phyloP scores from a whole-genome alignment of 1,140 invertebrate species.

The Eupristina koningsbergeri region DNA sequence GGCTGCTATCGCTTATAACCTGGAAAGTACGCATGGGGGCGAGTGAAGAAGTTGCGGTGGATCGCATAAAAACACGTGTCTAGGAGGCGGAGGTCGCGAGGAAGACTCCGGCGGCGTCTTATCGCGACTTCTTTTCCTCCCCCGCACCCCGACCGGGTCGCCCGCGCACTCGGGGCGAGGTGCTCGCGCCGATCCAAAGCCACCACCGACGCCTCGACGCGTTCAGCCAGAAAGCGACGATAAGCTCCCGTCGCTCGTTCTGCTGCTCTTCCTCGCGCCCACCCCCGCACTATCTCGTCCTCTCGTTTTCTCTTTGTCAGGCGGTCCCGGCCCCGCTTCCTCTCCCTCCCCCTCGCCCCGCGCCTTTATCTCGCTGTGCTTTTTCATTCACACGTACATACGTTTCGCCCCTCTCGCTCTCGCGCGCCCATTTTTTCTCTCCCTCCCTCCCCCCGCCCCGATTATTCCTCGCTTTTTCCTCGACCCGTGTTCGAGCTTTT shows the following conservation, averaged over 20 bases:
- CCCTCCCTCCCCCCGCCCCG: not conserved
- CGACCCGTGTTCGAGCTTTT: too few species aligned
- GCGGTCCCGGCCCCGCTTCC: not conserved
- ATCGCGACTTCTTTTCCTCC: conserved; percentile 49
- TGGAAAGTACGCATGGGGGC: not conserved
- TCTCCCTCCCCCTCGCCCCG: conserved; percentile 7
- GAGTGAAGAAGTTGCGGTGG: not conserved
- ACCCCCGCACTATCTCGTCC: conserved; percentile 43
- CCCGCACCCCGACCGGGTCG: not conserved
- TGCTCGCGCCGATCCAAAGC: conserved; percentile 57
- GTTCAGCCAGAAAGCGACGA: conserved; percentile 73
- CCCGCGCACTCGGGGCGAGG: not conserved
- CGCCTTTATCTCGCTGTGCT: conserved; percentile 34
- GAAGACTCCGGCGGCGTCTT: conserved; percentile 28
- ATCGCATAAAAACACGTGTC: conserved; percentile 30
- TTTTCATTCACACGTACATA: conserved; percentile 45
- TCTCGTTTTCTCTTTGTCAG: conserved; percentile 50
- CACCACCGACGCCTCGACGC: conserved; percentile 64
- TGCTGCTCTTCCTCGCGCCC: conserved; percentile 51
- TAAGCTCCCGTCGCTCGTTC: conserved; percentile 66
- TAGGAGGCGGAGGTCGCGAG: not conserved
- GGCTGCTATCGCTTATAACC: too few species aligned
- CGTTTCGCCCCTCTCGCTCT: conserved; percentile 1
- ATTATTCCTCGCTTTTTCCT: not conserved
- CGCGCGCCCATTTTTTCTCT: not conserved